phyloP scores from a whole-genome alignment of 2,113 vertebrate genomes.

The Rana temporaria region DNA sequence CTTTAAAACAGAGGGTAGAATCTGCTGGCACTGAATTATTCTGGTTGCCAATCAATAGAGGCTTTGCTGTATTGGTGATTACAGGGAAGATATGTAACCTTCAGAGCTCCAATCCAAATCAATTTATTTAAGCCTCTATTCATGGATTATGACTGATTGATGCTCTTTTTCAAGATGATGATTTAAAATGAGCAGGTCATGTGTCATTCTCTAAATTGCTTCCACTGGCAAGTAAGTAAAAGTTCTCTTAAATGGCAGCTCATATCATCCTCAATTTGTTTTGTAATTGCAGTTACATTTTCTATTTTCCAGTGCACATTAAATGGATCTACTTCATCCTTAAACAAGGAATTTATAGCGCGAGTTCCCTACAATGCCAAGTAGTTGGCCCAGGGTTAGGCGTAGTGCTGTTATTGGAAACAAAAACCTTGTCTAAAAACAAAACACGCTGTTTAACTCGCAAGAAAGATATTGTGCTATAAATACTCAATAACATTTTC shows the following conservation, averaged over 20 bases:
- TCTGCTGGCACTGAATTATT: slow-evolving; percentile 1
- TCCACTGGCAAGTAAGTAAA: neutral
- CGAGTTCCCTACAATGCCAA: neutral
- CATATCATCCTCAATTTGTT: slow-evolving; percentile 22
- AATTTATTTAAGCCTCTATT: slow-evolving; percentile 29
- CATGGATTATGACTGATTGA: slow-evolving; percentile 4
- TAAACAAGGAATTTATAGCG: slow-evolving; percentile 15
- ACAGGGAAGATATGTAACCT: neutral
- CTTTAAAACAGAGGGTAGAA: neutral
- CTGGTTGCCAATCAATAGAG: neutral
- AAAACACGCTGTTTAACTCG: neutral
- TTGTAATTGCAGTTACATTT: slow-evolving; percentile 29
- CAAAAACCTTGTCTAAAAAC: neutral
- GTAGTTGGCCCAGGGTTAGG: neutral
- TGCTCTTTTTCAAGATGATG: slow-evolving; percentile 11
- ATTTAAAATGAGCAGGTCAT: slow-evolving; percentile 8
- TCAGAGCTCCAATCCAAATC: slow-evolving; percentile 12
- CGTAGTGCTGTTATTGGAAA: neutral
- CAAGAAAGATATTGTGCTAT: neutral
- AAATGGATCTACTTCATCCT: slow-evolving; percentile 17
- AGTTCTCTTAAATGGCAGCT: slow-evolving; percentile 28
- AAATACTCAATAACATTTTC: slow-evolving; percentile 1
- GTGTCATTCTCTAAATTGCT: slow-evolving; percentile 31
- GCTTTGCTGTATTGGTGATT: neutral
- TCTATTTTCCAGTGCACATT: slow-evolving; percentile 21